phyloP scores from a whole-genome alignment of 1,140 invertebrate species.

The Ooceraea biroi region DNA sequence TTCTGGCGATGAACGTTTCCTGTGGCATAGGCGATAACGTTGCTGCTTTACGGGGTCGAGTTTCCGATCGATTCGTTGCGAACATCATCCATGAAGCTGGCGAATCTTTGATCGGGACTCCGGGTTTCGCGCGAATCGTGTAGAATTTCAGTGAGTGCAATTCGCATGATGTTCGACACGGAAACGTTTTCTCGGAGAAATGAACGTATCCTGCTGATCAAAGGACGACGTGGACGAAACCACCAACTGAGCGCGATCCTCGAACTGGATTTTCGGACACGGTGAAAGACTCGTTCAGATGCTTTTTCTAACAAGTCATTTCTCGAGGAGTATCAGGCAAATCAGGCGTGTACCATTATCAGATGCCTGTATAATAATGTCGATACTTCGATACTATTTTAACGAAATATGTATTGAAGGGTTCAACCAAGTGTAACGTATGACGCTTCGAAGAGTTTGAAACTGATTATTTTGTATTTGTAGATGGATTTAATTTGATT shows the following conservation, averaged over 20 bases:
- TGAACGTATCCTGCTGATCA: constrained; percentile 23
- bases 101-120: constrained; percentile 15
- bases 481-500: not conserved
- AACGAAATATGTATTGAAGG: not conserved
- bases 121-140: constrained; percentile 12
- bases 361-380: not conserved
- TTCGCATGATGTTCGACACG: constrained; percentile 2
- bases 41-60: not conserved
- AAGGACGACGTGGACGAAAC: constrained; percentile 1
- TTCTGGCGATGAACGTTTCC: not conserved
- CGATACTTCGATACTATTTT: not conserved
- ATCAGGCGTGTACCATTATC: not conserved
- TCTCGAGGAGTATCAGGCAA: not conserved
- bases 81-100: not conserved
- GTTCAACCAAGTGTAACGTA: not conserved
- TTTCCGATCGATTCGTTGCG: constrained; percentile 41
- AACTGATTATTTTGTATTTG: not conserved
- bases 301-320: not conserved
- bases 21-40: constrained; percentile 13
- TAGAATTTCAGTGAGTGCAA: constrained; percentile 20
- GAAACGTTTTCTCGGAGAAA: constrained; percentile 24
- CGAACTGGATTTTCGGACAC: not conserved
- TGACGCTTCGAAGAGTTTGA: not conserved
- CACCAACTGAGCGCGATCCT: not conserved
- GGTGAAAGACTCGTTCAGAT: not conserved